Percentiles rank a stretch among this genome's conserved stretches.
Evolutionary conservation across 53 echinoderm and acorn worm species (phyloP).

Genomic region (Paracentrotus lividus): DNA sequence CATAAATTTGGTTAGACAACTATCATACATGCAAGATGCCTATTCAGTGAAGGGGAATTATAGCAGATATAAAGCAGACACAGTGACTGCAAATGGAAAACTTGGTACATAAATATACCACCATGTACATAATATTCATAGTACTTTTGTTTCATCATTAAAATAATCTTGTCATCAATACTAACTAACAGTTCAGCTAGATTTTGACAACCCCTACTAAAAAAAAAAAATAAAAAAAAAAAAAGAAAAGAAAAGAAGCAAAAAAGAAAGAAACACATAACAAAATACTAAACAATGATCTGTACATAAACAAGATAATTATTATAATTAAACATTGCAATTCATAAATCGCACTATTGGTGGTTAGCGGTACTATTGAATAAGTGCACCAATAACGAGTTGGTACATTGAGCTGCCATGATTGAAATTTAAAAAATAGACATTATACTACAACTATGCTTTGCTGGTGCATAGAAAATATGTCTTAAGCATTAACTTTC

Average conservation of each 20-base stretch:
- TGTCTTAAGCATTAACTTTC: neutral
- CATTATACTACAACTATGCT: neutral
- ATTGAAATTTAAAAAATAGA: neutral
- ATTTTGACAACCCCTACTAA: neutral
- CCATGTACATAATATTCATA: neutral
- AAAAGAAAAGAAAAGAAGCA: too few species aligned
- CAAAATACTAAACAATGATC: neutral
- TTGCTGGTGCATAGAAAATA: neutral
- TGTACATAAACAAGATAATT: neutral
- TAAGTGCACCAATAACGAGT: neutral
- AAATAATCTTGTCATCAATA: neutral
- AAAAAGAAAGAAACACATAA: too few species aligned
- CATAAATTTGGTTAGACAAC: neutral
- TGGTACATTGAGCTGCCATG: slow-evolving; percentile 11
- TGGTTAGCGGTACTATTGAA: neutral
- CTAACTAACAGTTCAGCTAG: neutral
- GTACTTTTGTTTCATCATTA: slow-evolving; percentile 3
- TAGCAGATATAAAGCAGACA: neutral
- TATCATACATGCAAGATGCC: neutral
- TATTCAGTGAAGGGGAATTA: neutral
- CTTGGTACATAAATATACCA: neutral
- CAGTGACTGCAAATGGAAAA: too few species aligned
- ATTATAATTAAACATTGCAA: neutral
- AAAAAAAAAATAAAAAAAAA: neutral
- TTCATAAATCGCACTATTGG: neutral